A percentile compares a stretch with the other conserved stretches of the same genome.
Conservation (phyloP, 2,113 vertebrate species). For the Pardalotus punctatus region DNA sequence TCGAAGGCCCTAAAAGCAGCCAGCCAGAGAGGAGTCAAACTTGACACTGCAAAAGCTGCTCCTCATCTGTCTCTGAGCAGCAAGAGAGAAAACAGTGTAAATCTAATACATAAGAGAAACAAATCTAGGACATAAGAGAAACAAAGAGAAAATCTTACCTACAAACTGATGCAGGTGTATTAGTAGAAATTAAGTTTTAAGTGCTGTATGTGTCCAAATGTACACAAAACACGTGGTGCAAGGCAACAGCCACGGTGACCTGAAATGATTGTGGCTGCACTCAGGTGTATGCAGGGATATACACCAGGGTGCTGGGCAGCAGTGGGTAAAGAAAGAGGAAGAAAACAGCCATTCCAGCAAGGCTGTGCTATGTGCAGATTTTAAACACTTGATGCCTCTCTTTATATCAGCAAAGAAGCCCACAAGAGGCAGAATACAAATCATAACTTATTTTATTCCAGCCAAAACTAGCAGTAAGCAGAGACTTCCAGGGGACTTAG, state of each 20-base stretch:
- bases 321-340: background rate
- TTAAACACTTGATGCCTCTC: background rate
- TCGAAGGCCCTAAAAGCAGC: background rate
- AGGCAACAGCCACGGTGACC: fast-evolving
- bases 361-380: background rate
- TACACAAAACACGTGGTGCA: fast-evolving
- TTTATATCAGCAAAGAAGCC: background rate
- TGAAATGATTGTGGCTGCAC: fast-evolving
- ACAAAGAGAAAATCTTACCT: background rate
- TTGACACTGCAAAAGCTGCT: background rate
- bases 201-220: background rate
- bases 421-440: background rate
- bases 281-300: fast-evolving
- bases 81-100: background rate
- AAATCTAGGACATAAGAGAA: background rate
- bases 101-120: background rate
- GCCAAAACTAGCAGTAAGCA: background rate
- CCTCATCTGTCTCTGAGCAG: background rate
- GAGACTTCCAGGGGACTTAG: background rate
- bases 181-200: background rate
- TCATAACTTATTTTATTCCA: background rate
- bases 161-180: background rate
- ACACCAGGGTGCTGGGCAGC: background rate
- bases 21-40: background rate
- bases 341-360: background rate